Evolutionary conservation across 2,797 vertebrate genomes (phyloP).

Genomic region (Micrastur ruficollis): DNA sequence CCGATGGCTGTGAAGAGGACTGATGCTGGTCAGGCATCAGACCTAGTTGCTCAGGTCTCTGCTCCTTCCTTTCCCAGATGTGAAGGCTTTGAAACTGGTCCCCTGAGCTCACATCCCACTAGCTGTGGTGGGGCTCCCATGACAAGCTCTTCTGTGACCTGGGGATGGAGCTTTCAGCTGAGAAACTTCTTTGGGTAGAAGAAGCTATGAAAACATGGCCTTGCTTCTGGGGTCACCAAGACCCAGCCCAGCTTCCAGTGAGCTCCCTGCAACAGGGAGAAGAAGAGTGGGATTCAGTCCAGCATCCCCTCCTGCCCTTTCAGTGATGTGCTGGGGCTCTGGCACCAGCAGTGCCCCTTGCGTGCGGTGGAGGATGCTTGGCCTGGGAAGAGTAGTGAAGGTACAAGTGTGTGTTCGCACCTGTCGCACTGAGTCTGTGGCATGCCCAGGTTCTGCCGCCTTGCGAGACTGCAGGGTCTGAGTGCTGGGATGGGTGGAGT

Average conservation of each 20-base stretch:
- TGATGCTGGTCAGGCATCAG: background rate
- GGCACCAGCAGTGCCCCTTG: background rate
- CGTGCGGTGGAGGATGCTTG: fast-evolving
- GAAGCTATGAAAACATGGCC: background rate
- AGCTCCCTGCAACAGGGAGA: background rate
- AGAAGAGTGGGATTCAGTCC: background rate
- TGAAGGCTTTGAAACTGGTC: background rate
- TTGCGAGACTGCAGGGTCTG: background rate
- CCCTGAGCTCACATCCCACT: background rate
- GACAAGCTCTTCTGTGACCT: background rate
- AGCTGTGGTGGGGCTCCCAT: background rate
- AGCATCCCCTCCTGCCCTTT: background rate
- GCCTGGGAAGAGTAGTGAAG: background rate
- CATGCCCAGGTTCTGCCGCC: fast-evolving
- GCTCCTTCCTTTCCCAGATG: background rate
- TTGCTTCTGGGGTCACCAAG: background rate
- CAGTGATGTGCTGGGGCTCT: fast-evolving
- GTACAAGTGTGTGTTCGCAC: fast-evolving
- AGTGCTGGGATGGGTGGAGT: background rate
- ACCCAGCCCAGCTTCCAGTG: background rate
- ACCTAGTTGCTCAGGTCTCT: background rate
- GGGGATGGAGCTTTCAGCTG: background rate
- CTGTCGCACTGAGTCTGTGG: background rate
- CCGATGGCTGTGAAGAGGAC: background rate
- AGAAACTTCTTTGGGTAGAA: background rate